These are phyloP conservation scores for Melipona quadrifasciata DNA, from an alignment of 1,140 invertebrate species.

Conservation along the genomic window DNA sequence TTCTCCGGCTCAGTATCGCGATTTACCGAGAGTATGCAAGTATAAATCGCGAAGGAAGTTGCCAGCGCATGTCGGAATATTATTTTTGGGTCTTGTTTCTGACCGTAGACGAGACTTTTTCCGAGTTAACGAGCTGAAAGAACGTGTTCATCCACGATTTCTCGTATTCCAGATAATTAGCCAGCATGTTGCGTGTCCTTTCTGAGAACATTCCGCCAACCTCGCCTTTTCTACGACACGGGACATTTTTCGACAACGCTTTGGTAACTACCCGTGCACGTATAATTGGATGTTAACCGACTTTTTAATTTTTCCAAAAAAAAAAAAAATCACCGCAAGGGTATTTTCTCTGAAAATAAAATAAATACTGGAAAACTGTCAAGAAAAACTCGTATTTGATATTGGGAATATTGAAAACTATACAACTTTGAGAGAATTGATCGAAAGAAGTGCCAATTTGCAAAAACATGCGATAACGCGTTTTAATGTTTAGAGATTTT, in stretches of 20 bases:
- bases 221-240: not conserved
- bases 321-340: too few relatives aligned
- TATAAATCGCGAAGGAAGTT: not conserved
- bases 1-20: not conserved
- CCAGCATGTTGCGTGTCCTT: not conserved
- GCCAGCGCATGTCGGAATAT: not conserved
- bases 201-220: not conserved
- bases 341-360: too few relatives aligned
- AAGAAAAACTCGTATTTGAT: too few relatives aligned
- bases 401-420: too few relatives aligned
- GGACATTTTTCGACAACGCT: too few relatives aligned
- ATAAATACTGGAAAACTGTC: too few relatives aligned
- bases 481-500: not conserved
- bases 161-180: constrained; percentile 13
- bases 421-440: too few relatives aligned
- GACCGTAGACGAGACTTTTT: not conserved
- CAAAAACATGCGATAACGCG: not conserved
- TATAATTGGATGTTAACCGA: too few relatives aligned
- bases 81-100: not conserved
- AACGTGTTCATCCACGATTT: not conserved
- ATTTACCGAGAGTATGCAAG: not conserved
- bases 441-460: too few relatives aligned
- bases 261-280: too few relatives aligned
- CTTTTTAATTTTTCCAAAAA: too few relatives aligned
- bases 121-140: not conserved